Percentiles rank a stretch among this genome's conserved stretches.
These are phyloP conservation scores for Peromyscus californicus DNA, from an alignment of 2,113 vertebrate species.

Conservation along the genomic window DNA sequence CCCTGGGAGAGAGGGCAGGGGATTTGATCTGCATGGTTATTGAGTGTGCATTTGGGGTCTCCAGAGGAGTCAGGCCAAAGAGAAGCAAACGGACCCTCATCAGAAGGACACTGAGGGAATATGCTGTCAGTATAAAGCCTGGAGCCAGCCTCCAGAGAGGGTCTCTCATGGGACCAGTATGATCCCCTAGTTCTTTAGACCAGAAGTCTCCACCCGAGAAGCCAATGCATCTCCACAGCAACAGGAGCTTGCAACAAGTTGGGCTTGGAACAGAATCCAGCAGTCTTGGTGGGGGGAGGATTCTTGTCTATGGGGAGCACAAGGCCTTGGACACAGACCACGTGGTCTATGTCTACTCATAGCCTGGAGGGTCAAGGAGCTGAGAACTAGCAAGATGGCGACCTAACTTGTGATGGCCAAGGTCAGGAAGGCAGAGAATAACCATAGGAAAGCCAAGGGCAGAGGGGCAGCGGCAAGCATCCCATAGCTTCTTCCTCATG, in stretches of 20 bases:
- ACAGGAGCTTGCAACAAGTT: neutral
- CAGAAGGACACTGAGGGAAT: too few relatives aligned
- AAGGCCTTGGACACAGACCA: neutral
- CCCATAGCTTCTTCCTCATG: neutral
- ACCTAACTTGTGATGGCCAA: neutral
- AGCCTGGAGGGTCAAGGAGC: too few relatives aligned
- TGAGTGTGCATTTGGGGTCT: fast-evolving
- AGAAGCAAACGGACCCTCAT: neutral
- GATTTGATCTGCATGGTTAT: fast-evolving
- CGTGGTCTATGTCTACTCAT: neutral
- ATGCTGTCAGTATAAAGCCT: fast-evolving
- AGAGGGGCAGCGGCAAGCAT: neutral
- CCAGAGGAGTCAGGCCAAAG: neutral
- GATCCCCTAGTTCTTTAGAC: neutral
- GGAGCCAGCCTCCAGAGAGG: fast-evolving
- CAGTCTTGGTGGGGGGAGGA: neutral
- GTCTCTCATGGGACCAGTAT: neutral
- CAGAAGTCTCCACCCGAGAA: neutral
- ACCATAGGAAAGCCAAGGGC: neutral
- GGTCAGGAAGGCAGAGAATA: neutral
- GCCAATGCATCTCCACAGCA: too few relatives aligned
- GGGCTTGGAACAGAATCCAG: neutral
- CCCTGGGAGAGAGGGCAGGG: fast-evolving
- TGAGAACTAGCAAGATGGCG: neutral
- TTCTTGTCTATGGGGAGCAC: fast-evolving